phyloP scores from a whole-genome alignment of 2,888 invertebrate species.

The Protophormia terraenovae region DNA sequence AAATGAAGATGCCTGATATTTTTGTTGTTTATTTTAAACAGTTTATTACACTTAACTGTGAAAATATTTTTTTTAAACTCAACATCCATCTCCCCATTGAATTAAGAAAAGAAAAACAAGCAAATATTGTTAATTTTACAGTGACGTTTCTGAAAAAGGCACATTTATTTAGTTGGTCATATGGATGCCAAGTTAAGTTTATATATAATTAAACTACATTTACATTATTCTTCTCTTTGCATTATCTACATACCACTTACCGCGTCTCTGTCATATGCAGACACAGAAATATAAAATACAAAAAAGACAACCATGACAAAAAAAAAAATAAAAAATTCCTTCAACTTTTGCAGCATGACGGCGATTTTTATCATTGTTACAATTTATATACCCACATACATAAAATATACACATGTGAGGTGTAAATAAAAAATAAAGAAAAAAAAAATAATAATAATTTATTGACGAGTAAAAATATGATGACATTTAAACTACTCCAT shows the following conservation, averaged over 20 bases:
- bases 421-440: neutral
- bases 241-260: neutral
- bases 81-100: neutral
- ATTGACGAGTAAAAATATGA: neutral
- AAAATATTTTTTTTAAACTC: neutral
- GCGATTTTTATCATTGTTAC: neutral
- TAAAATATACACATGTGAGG: neutral
- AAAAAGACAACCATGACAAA: neutral
- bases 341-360: neutral
- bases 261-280: slow-evolving; percentile 5
- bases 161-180: too few species aligned
- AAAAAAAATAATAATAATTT: neutral
- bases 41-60: slow-evolving; percentile 36
- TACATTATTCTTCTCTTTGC: neutral
- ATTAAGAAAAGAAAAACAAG: neutral
- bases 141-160: neutral
- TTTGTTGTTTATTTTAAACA: neutral
- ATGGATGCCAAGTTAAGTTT: too few species aligned
- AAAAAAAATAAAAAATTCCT: neutral
- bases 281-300: neutral
- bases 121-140: neutral
- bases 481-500: neutral
- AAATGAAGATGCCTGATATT: slow-evolving; percentile 9
- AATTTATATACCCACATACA: neutral
- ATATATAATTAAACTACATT: too few species aligned